Percentiles rank a stretch among this genome's conserved stretches.
Evolutionary conservation across 2,113 vertebrate species (phyloP).

Genomic region (Machaerirhynchus nigripectus): DNA sequence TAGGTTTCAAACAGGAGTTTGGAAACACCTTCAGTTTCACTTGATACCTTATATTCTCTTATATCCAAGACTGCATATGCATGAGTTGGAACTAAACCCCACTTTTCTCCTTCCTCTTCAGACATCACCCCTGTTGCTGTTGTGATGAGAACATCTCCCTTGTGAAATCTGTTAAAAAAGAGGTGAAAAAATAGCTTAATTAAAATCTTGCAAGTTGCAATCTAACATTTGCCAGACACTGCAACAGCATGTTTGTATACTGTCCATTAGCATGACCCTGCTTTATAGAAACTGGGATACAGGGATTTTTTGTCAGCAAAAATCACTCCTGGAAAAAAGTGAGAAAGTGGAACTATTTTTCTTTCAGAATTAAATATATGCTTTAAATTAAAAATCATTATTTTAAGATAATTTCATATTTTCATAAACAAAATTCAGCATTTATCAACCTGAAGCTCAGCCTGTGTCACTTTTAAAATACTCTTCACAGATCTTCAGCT

Average conservation of each 20-base stretch:
- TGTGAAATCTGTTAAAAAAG: slow-evolving; percentile 85
- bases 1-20: neutral
- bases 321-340: neutral
- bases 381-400: neutral
- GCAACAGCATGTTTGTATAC: neutral
- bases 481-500: neutral
- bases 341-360: neutral
- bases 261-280: neutral
- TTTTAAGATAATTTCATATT: neutral
- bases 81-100: slow-evolving; percentile 97
- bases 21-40: neutral
- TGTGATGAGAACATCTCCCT: slow-evolving; percentile 94
- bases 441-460: neutral
- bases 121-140: slow-evolving; percentile 96
- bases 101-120: slow-evolving; percentile 93
- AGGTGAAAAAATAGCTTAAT: neutral
- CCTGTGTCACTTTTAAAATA: neutral
- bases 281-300: neutral
- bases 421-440: neutral
- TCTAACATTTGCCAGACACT: neutral
- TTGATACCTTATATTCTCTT: slow-evolving; percentile 89
- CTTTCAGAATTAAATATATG: neutral
- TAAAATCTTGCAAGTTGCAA: neutral
- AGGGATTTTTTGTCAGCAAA: neutral
- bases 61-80: slow-evolving; percentile 97